Percentiles rank a stretch among this genome's conserved stretches.
These are phyloP conservation scores for Rhorus exstirpatorius DNA, from an alignment of 2,888 invertebrate genomes.

Conservation along the genomic window DNA sequence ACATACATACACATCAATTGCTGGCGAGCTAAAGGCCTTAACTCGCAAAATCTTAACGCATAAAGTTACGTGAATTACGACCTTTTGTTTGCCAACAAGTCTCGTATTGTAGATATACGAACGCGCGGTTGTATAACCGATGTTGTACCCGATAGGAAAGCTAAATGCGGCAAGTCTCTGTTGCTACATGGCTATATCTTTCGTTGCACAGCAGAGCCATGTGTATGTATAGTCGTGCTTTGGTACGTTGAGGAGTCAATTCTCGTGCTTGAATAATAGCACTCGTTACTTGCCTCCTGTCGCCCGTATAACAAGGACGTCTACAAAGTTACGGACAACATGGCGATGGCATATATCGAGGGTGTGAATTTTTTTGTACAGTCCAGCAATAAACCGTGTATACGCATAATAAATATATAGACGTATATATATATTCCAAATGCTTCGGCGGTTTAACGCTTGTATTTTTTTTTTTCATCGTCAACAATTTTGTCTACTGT, in stretches of 20 bases:
- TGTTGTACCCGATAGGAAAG: constrained; percentile 24
- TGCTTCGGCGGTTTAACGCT: too few relatives aligned
- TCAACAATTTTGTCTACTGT: too few relatives aligned
- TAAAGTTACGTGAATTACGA: not conserved
- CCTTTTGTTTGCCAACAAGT: constrained; percentile 14
- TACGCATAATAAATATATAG: too few relatives aligned
- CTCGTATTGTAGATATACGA: not conserved
- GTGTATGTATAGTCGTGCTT: not conserved
- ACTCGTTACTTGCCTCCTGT: constrained; percentile 13
- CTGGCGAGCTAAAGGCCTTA: constrained; percentile 1
- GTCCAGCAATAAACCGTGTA: too few relatives aligned
- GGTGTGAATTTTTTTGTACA: too few relatives aligned
- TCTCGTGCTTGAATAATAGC: constrained; percentile 46
- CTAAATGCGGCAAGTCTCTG: constrained; percentile 15
- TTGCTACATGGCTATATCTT: not conserved
- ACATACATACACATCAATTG: not conserved
- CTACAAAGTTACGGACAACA: too few relatives aligned
- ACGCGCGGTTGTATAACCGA: constrained; percentile 3
- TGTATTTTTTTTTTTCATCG: too few relatives aligned
- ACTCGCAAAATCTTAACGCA: constrained; percentile 4
- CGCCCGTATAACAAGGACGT: not conserved
- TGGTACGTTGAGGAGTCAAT: constrained; percentile 15
- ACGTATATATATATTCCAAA: too few relatives aligned
- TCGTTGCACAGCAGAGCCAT: too few relatives aligned
- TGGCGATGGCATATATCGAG: too few relatives aligned